phyloP scores from a whole-genome alignment of 2,113 vertebrate species.

The Anser brachyrhynchus region DNA sequence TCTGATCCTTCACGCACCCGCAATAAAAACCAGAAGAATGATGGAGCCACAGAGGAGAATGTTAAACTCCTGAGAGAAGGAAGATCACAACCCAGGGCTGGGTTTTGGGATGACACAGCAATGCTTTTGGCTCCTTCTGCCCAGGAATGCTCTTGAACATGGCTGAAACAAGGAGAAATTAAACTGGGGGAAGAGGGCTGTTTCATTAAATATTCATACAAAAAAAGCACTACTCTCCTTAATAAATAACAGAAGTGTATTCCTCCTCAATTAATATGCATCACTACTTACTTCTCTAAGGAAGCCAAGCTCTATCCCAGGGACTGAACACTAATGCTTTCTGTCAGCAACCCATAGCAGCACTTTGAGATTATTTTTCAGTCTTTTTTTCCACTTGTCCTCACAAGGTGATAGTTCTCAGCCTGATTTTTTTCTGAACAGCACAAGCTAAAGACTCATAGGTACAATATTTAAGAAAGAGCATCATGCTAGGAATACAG shows the following conservation, averaged over 20 bases:
- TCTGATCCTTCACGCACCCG: neutral
- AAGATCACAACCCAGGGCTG: neutral
- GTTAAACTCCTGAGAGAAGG: neutral
- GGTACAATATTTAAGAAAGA: neutral
- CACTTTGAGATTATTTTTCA: neutral
- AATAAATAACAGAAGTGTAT: conserved; percentile 30
- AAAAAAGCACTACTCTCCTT: conserved; percentile 2
- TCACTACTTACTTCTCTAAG: neutral
- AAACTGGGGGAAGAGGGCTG: neutral
- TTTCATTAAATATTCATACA: conserved; percentile 24
- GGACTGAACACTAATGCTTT: neutral
- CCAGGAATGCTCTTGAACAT: neutral
- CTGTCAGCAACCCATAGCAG: neutral
- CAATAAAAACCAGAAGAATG: neutral
- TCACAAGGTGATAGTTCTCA: neutral
- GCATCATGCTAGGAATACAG: neutral
- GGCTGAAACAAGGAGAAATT: neutral
- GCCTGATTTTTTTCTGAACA: neutral
- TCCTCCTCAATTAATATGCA: conserved; percentile 37
- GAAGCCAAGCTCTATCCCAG: conserved; percentile 1
- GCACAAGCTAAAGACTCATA: neutral
- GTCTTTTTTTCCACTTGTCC: neutral
- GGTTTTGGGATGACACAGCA: neutral
- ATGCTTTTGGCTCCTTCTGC: neutral
- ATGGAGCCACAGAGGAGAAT: neutral